These are phyloP conservation scores for Cardiocondyla obscurior DNA, from an alignment of 1,140 invertebrate genomes.

Conservation along the genomic window DNA sequence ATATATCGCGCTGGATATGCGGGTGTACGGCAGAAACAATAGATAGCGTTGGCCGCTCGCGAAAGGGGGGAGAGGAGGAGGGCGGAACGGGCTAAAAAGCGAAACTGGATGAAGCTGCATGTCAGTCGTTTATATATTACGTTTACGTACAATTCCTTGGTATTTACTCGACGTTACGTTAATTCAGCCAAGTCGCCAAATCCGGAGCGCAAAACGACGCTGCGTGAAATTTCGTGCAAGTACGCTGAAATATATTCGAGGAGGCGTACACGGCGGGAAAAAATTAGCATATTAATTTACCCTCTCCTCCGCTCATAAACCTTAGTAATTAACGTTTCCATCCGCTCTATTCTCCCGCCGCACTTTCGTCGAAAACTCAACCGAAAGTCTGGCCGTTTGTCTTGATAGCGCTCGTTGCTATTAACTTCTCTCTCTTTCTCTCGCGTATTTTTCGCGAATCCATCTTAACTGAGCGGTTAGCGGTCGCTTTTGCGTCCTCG, in stretches of 20 bases:
- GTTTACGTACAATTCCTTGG: conserved; percentile 8
- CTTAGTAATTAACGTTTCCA: conserved; percentile 76
- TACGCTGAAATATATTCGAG: conserved; percentile 48
- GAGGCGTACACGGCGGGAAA: conserved; percentile 48
- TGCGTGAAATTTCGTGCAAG: conserved; percentile 64
- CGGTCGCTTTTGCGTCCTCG: conserved; percentile 19
- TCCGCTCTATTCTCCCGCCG: conserved; percentile 33
- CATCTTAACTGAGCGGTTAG: conserved; percentile 13
- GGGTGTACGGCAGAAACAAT: conserved; percentile 84
- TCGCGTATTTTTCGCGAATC: background rate
- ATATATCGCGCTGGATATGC: conserved; percentile 83
- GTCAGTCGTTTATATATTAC: conserved; percentile 20
- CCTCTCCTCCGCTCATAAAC: conserved; percentile 74
- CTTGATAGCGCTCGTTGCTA: conserved; percentile 1
- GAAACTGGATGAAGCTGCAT: conserved; percentile 57
- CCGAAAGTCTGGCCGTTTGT: conserved; percentile 21
- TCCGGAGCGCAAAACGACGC: no score
- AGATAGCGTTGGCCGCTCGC: conserved; percentile 69
- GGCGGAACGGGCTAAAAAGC: conserved; percentile 45
- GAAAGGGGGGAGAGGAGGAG: background rate
- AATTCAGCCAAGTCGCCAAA: conserved; percentile 26
- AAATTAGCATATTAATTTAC: conserved; percentile 81
- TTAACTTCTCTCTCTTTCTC: conserved; percentile 25
- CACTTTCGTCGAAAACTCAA: conserved; percentile 31
- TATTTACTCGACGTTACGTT: conserved; percentile 52